Conservation (phyloP, 2,888 invertebrate species). For the Petrolisthes manimaculis region DNA sequence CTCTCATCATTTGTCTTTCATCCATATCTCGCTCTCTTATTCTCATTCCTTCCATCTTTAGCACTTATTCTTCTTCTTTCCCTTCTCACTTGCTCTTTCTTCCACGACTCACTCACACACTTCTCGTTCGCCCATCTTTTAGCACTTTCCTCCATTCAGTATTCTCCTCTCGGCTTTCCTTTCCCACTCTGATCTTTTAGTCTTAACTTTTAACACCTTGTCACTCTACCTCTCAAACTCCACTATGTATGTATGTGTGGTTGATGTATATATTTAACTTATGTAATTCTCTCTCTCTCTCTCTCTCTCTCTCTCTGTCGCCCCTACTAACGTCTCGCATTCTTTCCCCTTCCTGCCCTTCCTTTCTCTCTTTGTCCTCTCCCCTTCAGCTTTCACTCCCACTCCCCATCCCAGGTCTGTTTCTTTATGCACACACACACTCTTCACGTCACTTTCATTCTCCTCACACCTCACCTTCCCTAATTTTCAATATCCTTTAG, state of each 20-base stretch:
- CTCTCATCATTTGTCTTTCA: neutral
- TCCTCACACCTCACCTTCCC: too few species aligned
- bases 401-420: too few species aligned
- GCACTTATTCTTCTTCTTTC: neutral
- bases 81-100: too few species aligned
- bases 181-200: neutral
- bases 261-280: too few species aligned
- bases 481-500: too few species aligned
- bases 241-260: too few species aligned
- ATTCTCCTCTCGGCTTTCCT: neutral
- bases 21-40: neutral
- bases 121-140: neutral
- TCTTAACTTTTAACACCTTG: neutral
- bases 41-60: neutral
- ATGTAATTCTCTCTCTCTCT: neutral
- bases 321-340: neutral
- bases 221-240: neutral
- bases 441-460: too few species aligned
- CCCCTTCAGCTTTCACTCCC: neutral
- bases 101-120: neutral
- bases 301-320: constrained; percentile 20
- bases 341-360: neutral
- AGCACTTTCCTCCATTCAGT: neutral
- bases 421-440: too few species aligned
- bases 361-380: neutral